Percentiles rank a stretch among this genome's conserved stretches.
Evolutionary conservation across 2,113 vertebrate genomes (phyloP).

Genomic region (Azemiops feae): DNA sequence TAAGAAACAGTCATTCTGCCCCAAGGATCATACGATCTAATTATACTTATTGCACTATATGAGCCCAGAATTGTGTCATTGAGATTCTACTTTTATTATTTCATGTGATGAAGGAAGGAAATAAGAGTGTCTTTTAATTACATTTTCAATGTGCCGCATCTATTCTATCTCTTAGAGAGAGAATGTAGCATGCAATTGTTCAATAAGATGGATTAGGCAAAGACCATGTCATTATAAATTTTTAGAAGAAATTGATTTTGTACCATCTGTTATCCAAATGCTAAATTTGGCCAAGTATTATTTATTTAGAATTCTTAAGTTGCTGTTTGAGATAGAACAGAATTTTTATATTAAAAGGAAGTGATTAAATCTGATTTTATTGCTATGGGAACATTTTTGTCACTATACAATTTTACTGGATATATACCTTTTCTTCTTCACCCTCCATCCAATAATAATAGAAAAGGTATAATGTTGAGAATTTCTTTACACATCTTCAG

Average conservation of each 20-base stretch:
- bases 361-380: not conserved
- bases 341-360: not conserved
- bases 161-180: not conserved
- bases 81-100: not conserved
- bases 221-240: not conserved
- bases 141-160: not conserved
- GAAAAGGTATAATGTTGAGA: not conserved
- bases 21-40: not conserved
- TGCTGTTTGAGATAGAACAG: not conserved
- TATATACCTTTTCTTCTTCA: not conserved
- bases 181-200: not conserved
- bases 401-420: not conserved
- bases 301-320: not conserved
- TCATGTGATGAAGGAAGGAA: not conserved
- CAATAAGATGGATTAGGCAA: not conserved
- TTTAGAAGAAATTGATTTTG: not conserved
- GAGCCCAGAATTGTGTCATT: not conserved
- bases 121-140: not conserved
- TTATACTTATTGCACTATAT: not conserved
- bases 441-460: not conserved
- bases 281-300: constrained; percentile 21
- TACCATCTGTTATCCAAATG: not conserved
- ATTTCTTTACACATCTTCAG: not conserved
- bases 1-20: constrained; percentile 9
- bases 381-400: not conserved